Conservation (phyloP, 2,797 vertebrate genomes). For the Morus bassanus region DNA sequence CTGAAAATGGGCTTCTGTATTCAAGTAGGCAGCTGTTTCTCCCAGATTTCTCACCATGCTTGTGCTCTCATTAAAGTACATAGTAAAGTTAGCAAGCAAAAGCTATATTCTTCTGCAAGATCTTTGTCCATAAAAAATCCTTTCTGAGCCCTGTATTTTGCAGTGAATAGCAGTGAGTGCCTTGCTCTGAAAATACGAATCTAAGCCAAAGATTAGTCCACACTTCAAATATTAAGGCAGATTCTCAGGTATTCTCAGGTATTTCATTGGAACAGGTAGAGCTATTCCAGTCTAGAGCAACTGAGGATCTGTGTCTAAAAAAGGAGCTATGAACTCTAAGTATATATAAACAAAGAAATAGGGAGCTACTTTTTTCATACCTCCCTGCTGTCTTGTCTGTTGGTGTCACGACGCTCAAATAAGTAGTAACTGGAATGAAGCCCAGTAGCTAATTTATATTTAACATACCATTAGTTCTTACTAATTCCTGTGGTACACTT, state of each 20-base stretch:
- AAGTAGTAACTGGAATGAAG: conserved; percentile 32
- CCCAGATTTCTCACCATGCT: background rate
- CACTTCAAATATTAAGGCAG: background rate
- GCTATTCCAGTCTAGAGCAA: background rate
- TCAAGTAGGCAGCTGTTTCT: background rate
- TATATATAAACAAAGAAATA: background rate
- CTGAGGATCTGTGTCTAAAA: background rate
- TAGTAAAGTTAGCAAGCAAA: background rate
- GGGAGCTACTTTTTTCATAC: background rate
- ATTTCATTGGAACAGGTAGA: background rate
- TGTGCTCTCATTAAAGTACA: background rate
- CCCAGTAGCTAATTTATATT: background rate
- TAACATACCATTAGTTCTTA: background rate
- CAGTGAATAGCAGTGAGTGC: background rate
- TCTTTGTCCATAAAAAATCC: background rate
- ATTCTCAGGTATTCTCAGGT: background rate
- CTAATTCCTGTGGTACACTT: background rate
- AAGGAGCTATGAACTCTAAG: background rate
- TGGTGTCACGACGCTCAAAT: background rate
- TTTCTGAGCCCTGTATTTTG: background rate
- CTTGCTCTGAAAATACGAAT: background rate
- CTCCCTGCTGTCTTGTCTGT: background rate
- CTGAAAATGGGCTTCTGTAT: background rate
- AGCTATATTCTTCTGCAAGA: background rate
- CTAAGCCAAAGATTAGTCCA: background rate